Base-by-base conservation (phyloP, 2,888 invertebrate genomes). In the Drosophila flavopinicola region DNA sequence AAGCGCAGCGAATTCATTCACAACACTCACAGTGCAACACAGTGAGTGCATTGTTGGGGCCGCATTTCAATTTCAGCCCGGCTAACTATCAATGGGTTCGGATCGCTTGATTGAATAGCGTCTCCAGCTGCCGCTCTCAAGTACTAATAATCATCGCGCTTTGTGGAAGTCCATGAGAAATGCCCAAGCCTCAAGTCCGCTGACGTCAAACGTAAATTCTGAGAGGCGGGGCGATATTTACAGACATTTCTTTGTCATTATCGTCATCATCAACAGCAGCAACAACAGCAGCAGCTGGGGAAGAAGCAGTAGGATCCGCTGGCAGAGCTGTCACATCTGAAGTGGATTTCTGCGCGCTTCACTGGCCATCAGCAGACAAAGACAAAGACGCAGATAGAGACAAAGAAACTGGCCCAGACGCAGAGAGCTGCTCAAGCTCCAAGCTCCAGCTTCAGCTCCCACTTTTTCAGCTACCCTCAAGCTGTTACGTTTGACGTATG, bases 201-300 rank as follows among this genome's bases (percentile, higher is more conserved):
- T 79, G 78, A 79, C 78, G 78, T 79, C 78, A 79, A 79, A 68
- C 78, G 72, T 63, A 51, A 27, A 25, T 56, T 27, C 53, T 57
- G 38, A 1, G 33, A n/a, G 27, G 13, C 39, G 41, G 3, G 13
- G 27, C 35, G 29, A 35, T 35, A 39, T 51, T 71, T 47, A 47
- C 65, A 60, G 68, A 53, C 65, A 72, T 72, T 75, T 85, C 85
- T 82, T 82, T 79, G 83, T 85, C 75, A 66, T 63, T 64, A 77
- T 74, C 58, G 56, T 33, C 57, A 35, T 45, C 49, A 45, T 17
- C 44, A 53, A n/a, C 37, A 29, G 41, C 15, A 24, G 20, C 41
- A 15, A 24, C 52, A 27, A 37, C 13, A 11, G 10, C 6, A 10
- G 27, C 6, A 17, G 37, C 23, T 47, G 42, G 11, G 38, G 49